These are phyloP conservation scores for Xestobium rufovillosum DNA, from an alignment of 2,888 invertebrate genomes.

Conservation along the genomic window DNA sequence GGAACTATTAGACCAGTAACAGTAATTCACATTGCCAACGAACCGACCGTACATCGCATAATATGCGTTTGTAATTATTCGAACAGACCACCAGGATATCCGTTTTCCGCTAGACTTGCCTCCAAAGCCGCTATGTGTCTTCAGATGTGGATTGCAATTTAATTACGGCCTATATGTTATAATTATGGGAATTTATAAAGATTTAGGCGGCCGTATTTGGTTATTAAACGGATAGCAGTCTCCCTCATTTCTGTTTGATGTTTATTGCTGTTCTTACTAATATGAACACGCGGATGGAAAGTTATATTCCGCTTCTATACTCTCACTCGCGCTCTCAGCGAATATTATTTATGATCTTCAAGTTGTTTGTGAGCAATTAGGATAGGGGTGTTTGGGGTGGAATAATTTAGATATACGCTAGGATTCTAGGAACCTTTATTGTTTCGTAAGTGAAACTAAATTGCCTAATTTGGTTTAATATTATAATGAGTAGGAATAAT, in stretches of 20 bases:
- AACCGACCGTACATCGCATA: too few species aligned
- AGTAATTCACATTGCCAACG: too few species aligned
- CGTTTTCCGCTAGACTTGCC: conserved; percentile 34
- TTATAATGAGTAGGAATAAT: too few species aligned
- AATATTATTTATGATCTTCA: conserved; percentile 32
- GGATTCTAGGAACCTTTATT: too few species aligned
- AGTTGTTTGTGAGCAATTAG: conserved; percentile 32
- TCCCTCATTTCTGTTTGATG: conserved; percentile 27
- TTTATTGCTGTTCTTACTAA: conserved; percentile 33
- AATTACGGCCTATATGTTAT: conserved; percentile 43
- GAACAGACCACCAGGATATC: too few species aligned
- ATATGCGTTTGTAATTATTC: too few species aligned
- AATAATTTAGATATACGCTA: too few species aligned
- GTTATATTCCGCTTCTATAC: conserved; percentile 17
- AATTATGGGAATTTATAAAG: conserved; percentile 43
- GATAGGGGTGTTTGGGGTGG: too few species aligned
- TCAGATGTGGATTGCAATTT: conserved; percentile 39
- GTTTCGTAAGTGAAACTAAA: too few species aligned
- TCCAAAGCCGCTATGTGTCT: conserved; percentile 33
- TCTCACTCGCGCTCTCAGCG: conserved; percentile 12
- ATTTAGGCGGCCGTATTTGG: conserved; percentile 38
- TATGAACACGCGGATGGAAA: conserved; percentile 26
- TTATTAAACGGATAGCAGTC: conserved; percentile 30
- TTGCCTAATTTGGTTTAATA: too few species aligned
- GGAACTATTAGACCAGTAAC: too few species aligned